Conservation (phyloP, 2,797 vertebrate genomes). For the Falco berigora region DNA sequence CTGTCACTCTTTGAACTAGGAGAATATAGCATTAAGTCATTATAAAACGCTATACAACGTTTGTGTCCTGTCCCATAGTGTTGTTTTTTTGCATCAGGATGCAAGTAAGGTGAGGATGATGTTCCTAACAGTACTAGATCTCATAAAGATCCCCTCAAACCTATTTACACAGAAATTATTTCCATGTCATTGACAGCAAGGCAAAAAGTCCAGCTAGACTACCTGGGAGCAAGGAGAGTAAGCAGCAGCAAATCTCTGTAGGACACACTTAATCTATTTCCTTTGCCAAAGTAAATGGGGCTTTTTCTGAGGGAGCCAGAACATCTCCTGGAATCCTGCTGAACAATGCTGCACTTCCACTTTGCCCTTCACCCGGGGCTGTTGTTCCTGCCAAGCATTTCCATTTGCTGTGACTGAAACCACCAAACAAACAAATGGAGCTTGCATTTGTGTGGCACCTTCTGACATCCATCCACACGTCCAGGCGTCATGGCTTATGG, state of each 20-base stretch:
- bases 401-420: background rate
- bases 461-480: background rate
- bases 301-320: background rate
- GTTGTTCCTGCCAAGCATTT: background rate
- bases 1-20: background rate
- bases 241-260: background rate
- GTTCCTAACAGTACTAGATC: background rate
- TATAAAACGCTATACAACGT: background rate
- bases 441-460: background rate
- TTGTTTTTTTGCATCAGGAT: background rate
- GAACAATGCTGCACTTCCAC: background rate
- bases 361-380: background rate
- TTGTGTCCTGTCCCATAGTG: fast-evolving
- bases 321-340: background rate
- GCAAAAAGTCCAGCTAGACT: background rate
- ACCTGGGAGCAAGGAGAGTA: background rate
- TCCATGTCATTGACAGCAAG: background rate
- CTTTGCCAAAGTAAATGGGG: background rate
- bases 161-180: background rate
- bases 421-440: background rate
- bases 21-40: background rate
- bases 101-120: background rate
- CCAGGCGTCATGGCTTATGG: fast-evolving
- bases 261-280: background rate
- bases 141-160: background rate